Evolutionary conservation across 2,113 vertebrate genomes (phyloP).

Genomic region (Myodes glareolus): DNA sequence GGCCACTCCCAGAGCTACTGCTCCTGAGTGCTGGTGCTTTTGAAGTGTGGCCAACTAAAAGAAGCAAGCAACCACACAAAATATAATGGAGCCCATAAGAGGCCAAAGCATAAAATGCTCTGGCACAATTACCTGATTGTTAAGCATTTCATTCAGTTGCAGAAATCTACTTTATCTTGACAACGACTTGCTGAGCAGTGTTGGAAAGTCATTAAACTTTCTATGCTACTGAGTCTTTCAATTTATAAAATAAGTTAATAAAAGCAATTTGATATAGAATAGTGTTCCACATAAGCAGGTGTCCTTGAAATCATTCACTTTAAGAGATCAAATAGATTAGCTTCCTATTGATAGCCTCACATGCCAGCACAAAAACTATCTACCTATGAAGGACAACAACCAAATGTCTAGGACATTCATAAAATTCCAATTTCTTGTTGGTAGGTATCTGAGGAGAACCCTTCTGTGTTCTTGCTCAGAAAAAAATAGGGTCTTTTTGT

Average conservation of each 20-base stretch:
- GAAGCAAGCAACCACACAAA: constrained; percentile 54
- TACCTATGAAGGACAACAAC: constrained; percentile 48
- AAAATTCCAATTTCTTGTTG: constrained; percentile 24
- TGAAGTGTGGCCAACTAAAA: constrained; percentile 62
- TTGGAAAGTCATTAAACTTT: constrained; percentile 69
- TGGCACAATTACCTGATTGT: constrained; percentile 67
- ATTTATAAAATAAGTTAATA: constrained; percentile 77
- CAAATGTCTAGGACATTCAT: constrained; percentile 40
- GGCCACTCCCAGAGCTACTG: neutral
- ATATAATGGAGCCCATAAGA: constrained; percentile 61
- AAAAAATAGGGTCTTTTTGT: neutral
- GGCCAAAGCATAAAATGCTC: constrained; percentile 6
- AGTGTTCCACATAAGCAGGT: constrained; percentile 63
- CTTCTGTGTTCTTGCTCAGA: neutral
- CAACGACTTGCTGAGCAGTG: constrained; percentile 69
- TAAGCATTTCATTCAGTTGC: constrained; percentile 39
- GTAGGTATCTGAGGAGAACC: constrained; percentile 3
- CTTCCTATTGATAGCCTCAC: constrained; percentile 69
- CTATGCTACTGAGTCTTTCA: constrained; percentile 59
- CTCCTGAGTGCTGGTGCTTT: constrained; percentile 64
- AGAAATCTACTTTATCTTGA: constrained; percentile 59
- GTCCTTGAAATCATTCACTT: constrained; percentile 72
- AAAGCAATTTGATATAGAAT: constrained; percentile 74
- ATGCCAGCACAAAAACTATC: constrained; percentile 48
- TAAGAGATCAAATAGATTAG: constrained; percentile 79